Percentiles rank a stretch among this genome's conserved stretches.
phyloP scores from a whole-genome alignment of 2,113 vertebrate species.

The Osmerus mordax region DNA sequence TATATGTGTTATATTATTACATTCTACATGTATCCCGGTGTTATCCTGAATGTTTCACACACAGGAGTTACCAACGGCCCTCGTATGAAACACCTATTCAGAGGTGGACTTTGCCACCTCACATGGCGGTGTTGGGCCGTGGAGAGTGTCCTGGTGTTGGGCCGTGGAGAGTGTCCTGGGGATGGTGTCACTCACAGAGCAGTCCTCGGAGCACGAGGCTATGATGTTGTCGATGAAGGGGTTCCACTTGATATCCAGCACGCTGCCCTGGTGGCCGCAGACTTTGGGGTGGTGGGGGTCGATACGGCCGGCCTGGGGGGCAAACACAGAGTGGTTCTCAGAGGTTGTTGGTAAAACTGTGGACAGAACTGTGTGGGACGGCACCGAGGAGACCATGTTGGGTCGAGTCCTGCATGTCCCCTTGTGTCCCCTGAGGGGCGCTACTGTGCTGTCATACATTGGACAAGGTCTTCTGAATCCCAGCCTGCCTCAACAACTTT shows the following conservation, averaged over 20 bases:
- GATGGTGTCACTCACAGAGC: constrained; percentile 70
- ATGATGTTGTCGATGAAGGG: constrained; percentile 86
- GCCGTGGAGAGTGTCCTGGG: too few species aligned
- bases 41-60: too few species aligned
- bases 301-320: constrained; percentile 66
- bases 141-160: background rate
- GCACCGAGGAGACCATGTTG: background rate
- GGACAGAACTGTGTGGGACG: background rate
- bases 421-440: background rate
- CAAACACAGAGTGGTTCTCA: background rate
- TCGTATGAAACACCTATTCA: background rate
- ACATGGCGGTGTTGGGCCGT: background rate
- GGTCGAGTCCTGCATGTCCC: background rate
- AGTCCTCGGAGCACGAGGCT: constrained; percentile 82
- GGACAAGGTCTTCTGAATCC: background rate
- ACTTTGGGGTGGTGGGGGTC: constrained; percentile 82
- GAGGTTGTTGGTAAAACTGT: background rate
- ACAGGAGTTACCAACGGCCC: too few species aligned
- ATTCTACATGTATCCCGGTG: too few species aligned
- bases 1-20: too few species aligned
- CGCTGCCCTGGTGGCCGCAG: constrained; percentile 81
- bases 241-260: constrained; percentile 87
- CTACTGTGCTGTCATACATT: background rate
- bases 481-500: background rate
- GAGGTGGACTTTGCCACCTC: too few species aligned